A percentile compares a stretch with the other conserved stretches of the same genome.
Conservation (phyloP, 1,140 invertebrate species). For the Geopemphigus sp. region DNA sequence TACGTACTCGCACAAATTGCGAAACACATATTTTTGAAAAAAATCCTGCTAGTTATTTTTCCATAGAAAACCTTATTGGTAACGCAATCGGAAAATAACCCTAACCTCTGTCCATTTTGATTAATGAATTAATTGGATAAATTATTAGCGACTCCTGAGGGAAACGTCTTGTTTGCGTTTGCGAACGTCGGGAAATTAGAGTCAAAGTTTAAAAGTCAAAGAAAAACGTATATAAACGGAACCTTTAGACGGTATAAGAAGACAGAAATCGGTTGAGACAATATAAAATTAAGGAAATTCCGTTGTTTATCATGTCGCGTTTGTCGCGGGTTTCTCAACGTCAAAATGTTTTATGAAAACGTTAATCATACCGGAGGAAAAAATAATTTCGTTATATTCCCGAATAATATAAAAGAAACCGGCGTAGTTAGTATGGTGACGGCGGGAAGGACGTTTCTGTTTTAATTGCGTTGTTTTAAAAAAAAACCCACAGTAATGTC, state of each 20-base stretch:
- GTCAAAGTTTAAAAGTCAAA: not conserved
- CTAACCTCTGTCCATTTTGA: not conserved
- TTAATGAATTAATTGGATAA: not conserved
- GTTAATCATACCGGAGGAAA: not conserved
- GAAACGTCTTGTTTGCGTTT: slow-evolving; percentile 5
- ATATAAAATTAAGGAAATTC: not conserved
- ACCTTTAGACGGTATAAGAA: not conserved
- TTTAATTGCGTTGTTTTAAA: not conserved
- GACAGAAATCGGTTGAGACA: not conserved
- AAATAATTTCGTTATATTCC: not conserved
- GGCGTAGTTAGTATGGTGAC: not conserved
- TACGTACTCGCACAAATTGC: not conserved
- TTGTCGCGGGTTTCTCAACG: not conserved
- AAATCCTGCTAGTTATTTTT: not conserved
- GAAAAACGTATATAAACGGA: not conserved
- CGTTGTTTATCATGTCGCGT: not conserved
- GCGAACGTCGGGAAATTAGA: not conserved
- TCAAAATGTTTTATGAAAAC: slow-evolving; percentile 20
- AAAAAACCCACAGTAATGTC: not conserved
- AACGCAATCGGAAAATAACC: not conserved
- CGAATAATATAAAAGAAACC: not conserved
- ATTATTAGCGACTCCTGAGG: slow-evolving; percentile 6
- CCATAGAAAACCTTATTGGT: not conserved
- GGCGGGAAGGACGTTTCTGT: not conserved
- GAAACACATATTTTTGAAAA: not conserved